A percentile compares a stretch with the other conserved stretches of the same genome.
phyloP scores from a whole-genome alignment of 2,113 vertebrate genomes.

The Pelecanoides urinatrix region DNA sequence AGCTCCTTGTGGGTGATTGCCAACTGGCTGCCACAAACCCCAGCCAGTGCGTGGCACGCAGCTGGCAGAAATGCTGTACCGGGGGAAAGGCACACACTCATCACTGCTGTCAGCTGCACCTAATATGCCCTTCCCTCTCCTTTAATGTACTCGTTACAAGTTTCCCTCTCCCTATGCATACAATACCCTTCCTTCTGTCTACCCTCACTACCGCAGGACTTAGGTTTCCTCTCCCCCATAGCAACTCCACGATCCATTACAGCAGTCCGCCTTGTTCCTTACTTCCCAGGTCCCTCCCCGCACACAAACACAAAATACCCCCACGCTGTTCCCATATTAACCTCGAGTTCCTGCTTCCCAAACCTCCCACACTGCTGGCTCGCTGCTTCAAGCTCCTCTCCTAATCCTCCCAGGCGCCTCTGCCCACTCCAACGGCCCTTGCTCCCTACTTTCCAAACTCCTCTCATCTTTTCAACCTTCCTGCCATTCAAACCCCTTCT shows the following conservation, averaged over 20 bases:
- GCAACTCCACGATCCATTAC: neutral
- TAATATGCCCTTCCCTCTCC: neutral
- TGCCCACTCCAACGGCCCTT: neutral
- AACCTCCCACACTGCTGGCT: slow-evolving; percentile 42
- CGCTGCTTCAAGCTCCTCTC: neutral
- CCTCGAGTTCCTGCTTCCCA: slow-evolving; percentile 42
- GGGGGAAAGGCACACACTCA: neutral
- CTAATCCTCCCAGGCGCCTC: neutral
- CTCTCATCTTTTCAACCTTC: neutral
- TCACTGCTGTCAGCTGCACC: neutral
- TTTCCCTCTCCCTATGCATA: neutral
- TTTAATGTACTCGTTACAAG: neutral
- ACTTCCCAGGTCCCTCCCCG: neutral
- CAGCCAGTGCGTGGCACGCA: neutral
- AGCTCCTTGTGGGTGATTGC: neutral
- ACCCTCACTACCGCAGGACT: neutral
- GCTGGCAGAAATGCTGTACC: neutral
- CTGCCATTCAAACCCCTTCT: neutral
- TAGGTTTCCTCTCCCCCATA: neutral
- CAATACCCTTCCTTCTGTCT: neutral
- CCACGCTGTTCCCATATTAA: slow-evolving; percentile 25
- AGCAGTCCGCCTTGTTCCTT: neutral
- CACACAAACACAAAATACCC: neutral
- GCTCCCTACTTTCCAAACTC: neutral
- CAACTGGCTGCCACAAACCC: neutral